Base-by-base conservation (phyloP, 92 coral and sea anemone species). In the Epizoanthus rinbou region DNA sequence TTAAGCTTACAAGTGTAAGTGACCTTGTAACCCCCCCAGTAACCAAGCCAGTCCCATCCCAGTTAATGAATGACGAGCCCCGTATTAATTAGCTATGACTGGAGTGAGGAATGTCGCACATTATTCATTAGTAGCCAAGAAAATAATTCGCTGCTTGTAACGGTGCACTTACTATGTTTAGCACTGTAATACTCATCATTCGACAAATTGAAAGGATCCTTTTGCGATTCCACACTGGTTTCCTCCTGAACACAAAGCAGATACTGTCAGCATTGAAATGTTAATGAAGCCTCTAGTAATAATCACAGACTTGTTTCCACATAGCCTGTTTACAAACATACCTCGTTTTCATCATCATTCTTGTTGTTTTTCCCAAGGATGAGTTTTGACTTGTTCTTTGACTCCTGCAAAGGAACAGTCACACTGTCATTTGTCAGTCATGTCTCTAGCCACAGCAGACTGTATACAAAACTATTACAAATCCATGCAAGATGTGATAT, bases 131-230 rank as follows among this genome's bases (percentile, higher is more conserved):
- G 54, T 47, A 47, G 54, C 54, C 0, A 47, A 47, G 14, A 47
- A 47, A 2, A 28, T 28, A 1, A 43, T 43, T 43, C 50, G 0
- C 7, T 23, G 14, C 28, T 57, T 18, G 6, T 19, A 39, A 64
- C 13, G 15, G 8, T 37, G 19, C 73, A 89, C 98, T 91, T 84
- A 96, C 99, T 91, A 84, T 96, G 97, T 78, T 96, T 96, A 18
- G 99, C 94, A 81, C 91, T 91, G 74, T 96, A 96, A 72, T 90
- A 96, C 33, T 89, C 88, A 57, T 96, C 99, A 90, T 96, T 94
- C 35, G 99, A 96, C 65, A 96, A 81, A 86, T 96, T 96, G 82
- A 93, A 96, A 79, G 91, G 95, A 83, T 96, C 93, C 56, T 83
- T 95, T 31, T 80, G 83, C 35, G 76, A 56, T 58, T 90, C 90